Percentiles rank a stretch among this genome's conserved stretches.
These are phyloP conservation scores for Neodiprion lecontei DNA, from an alignment of 1,140 invertebrate species.

Conservation along the genomic window DNA sequence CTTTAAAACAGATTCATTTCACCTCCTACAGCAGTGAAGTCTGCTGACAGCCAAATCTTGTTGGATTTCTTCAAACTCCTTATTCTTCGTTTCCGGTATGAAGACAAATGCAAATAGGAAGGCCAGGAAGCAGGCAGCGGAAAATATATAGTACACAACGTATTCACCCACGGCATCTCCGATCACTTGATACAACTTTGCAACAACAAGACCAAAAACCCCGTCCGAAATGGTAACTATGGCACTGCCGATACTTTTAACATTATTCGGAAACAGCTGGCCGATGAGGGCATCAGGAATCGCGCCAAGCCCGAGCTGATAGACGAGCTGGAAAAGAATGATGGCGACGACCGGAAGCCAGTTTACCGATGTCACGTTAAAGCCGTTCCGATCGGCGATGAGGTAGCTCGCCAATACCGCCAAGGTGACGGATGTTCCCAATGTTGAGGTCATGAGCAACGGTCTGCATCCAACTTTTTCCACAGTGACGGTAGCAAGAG, in stretches of 20 bases:
- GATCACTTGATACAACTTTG: not conserved
- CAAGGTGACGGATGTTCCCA: constrained; percentile 66
- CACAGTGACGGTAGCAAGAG: constrained; percentile 70
- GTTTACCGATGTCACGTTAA: constrained; percentile 51
- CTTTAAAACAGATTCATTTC: not conserved
- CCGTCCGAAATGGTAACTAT: not conserved
- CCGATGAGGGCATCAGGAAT: constrained; percentile 63
- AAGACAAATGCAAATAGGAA: constrained; percentile 51
- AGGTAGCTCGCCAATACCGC: constrained; percentile 69
- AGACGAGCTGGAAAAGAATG: constrained; percentile 74
- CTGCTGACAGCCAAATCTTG: constrained; percentile 14
- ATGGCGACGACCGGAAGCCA: constrained; percentile 71
- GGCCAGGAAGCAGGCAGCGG: constrained; percentile 49
- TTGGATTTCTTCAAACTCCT: constrained; percentile 39
- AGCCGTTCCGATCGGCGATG: constrained; percentile 50
- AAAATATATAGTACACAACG: constrained; percentile 29
- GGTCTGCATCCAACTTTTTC: constrained; percentile 75
- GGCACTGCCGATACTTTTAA: constrained; percentile 44
- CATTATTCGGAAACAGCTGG: constrained; percentile 61
- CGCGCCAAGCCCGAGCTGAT: constrained; percentile 65
- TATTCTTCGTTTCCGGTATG: constrained; percentile 42
- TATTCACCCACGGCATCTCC: constrained; percentile 17
- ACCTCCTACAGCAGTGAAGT: not conserved
- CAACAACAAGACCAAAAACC: not conserved
- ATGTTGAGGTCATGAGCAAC: constrained; percentile 70